phyloP scores from a whole-genome alignment of 37 sponge, comb jelly and placozoan species.

The Haliclona indistincta region DNA sequence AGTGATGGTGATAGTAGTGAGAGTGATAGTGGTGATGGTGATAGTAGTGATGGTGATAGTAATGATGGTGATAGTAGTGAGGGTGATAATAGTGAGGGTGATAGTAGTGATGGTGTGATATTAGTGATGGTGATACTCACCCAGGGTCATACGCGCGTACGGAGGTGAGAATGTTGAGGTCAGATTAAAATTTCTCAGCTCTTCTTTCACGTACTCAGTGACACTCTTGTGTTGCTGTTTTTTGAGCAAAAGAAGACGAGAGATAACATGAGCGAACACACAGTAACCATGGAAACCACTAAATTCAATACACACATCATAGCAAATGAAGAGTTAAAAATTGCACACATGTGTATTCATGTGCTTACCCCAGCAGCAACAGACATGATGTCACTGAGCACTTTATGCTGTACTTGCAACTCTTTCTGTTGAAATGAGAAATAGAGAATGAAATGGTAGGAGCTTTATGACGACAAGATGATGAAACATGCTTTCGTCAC shows the following conservation, averaged over 20 bases:
- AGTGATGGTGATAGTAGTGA: too few species aligned
- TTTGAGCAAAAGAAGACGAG: constrained; percentile 48
- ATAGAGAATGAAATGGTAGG: not conserved
- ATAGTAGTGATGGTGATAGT: too few species aligned
- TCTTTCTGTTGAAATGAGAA: constrained; percentile 51
- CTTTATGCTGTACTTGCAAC: constrained; percentile 65
- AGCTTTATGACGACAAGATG: not conserved
- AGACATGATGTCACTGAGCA: constrained; percentile 47
- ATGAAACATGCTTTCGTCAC: not conserved
- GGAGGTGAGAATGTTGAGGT: constrained; percentile 67
- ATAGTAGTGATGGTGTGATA: not conserved
- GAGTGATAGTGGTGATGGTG: too few species aligned
- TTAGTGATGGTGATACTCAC: constrained; percentile 5
- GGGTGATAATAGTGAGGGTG: not conserved
- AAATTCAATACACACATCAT: not conserved
- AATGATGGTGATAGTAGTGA: not conserved
- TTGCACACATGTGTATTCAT: not conserved
- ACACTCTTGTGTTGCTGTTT: constrained; percentile 47
- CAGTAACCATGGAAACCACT: not conserved
- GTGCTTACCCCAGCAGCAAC: constrained; percentile 60
- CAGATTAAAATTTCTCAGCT: constrained; percentile 38
- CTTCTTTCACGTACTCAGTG: constrained; percentile 34
- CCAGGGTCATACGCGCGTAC: constrained; percentile 55
- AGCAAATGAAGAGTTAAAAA: not conserved
- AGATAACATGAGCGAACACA: too few species aligned